Evolutionary conservation across 1,140 invertebrate genomes (phyloP), one percentile per base, ranked within the genome.

Genomic region (Drosophila oshimai): DNA sequence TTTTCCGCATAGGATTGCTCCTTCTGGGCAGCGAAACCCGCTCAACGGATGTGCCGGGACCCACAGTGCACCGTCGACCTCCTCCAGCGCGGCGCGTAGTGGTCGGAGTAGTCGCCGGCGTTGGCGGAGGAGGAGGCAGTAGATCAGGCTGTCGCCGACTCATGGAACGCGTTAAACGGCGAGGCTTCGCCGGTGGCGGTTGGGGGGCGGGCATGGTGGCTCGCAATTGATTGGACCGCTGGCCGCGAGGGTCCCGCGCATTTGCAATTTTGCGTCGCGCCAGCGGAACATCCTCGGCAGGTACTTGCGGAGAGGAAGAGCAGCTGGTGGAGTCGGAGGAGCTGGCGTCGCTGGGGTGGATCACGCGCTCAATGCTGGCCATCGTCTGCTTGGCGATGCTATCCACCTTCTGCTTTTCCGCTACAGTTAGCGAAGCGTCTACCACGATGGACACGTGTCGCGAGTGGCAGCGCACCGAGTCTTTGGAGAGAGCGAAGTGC

Each of bases 241-340:
- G 60, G 12, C 58, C 91, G 75, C 92, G 94, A 91, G 92, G 94
- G 92, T 92, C 93, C 34, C 94, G 94, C 1, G 53, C n/a, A 10
- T 17, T 36, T 2, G 29, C 41, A 3, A 17, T 55, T 36, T 18
- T 64, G 37, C 44, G 50, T 13, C 57, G 71, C 13, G 49, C 15
- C 4, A 26, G 15, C 6, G n/a, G n/a, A n/a, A n/a, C n/a, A n/a
- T 34, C 15, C 9, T 34, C 6, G 7, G 4, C 5, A 2, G 51
- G 2, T 22, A 17, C 37, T 34, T 28, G 26, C 2, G 28, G 53
- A 13, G 57, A 20, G 0, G 26, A 49, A 7, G 46, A 22, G 13
- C 7, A 29, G 31, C 10, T 36, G 17, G 15, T 24, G 2, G 9
- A 37, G 33, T 18, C 12, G 0, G 29, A 20, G 10, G 64, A 45